Base-by-base conservation (phyloP, 2,888 invertebrate genomes). In the Lysandra coridon region DNA sequence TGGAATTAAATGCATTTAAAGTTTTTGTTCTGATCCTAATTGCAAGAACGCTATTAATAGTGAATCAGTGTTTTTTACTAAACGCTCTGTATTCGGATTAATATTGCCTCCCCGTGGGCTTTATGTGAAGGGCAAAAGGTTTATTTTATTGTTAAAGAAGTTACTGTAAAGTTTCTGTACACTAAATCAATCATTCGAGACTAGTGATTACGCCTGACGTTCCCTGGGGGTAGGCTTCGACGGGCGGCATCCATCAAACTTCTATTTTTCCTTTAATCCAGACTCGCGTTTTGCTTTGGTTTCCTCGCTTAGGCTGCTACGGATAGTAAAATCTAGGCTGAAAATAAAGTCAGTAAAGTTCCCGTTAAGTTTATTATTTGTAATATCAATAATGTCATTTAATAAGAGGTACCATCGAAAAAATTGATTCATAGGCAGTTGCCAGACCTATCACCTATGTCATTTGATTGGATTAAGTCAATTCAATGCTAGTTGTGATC, bases 151-250 rank as follows among this genome's bases (percentile, higher is more conserved):
- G 14, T 7, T 62, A 23, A n/a, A 62, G 1, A 62, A 62, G 62
- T 62, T 23, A 5, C 6, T 69, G 33, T 76, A 76, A 76, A 76
- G 33, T 37, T 49, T 14, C 79, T 78, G 73, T 74, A 81, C 83
- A 83, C 84, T 87, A 87, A 87, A 88, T 88, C 88, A 87, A 87
- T 87, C 87, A 87, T 84, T 84, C 77, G 77, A 78, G 80, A 44
- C 62, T 80, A 83, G 85, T 85, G 85, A 85, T 87, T 87, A 86
- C 82, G 83, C 79, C 81, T 79, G 84, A 84, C 84, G 82, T 83
- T 82, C 82, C 85, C 83, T 77, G 80, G 78, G 84, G 85, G 79
- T 75, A 74, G 40, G 82, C 79, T 81, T 82, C 83, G 82, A 83
- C 83, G 86, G 84, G 82, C 69, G 83, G 83, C 83, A 84, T 83